These are phyloP conservation scores for Myripristis murdjan DNA, from an alignment of 2,797 vertebrate species.

Conservation along the genomic window DNA sequence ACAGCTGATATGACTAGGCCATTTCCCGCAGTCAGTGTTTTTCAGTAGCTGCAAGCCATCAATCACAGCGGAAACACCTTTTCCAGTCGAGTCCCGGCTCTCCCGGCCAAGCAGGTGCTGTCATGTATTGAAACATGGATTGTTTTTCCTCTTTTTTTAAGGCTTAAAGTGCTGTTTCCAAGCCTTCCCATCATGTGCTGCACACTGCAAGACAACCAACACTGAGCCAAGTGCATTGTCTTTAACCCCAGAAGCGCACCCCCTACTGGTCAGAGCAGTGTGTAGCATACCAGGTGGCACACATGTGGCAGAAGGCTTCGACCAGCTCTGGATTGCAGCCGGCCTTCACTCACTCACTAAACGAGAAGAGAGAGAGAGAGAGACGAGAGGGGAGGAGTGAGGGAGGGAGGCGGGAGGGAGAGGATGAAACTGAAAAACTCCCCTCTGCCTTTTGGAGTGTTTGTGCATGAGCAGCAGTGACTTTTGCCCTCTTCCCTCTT, in stretches of 20 bases:
- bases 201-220: not conserved
- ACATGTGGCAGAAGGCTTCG: conserved; percentile 7
- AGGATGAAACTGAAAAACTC: conserved; percentile 54
- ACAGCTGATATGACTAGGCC: conserved; percentile 68
- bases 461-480: conserved; percentile 72
- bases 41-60: conserved; percentile 29
- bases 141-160: not conserved
- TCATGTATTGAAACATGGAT: conserved; percentile 10
- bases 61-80: conserved; percentile 36
- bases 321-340: not conserved
- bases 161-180: conserved; percentile 3
- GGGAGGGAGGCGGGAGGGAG: conserved; percentile 12
- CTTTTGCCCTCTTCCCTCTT: conserved; percentile 71
- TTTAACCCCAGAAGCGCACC: not conserved
- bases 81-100: conserved; percentile 20
- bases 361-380: conserved; percentile 15
- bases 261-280: not conserved
- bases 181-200: conserved; percentile 4
- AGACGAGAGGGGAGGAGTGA: conserved; percentile 37
- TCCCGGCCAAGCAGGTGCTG: conserved; percentile 25
- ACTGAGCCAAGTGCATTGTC: not conserved
- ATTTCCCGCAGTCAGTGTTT: conserved; percentile 46
- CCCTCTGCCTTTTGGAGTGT: conserved; percentile 44
- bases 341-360: conserved; percentile 19
- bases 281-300: not conserved